A percentile compares a stretch with the other conserved stretches of the same genome.
These are phyloP conservation scores for Andrena praecox DNA, from an alignment of 2,888 invertebrate species.

Conservation along the genomic window DNA sequence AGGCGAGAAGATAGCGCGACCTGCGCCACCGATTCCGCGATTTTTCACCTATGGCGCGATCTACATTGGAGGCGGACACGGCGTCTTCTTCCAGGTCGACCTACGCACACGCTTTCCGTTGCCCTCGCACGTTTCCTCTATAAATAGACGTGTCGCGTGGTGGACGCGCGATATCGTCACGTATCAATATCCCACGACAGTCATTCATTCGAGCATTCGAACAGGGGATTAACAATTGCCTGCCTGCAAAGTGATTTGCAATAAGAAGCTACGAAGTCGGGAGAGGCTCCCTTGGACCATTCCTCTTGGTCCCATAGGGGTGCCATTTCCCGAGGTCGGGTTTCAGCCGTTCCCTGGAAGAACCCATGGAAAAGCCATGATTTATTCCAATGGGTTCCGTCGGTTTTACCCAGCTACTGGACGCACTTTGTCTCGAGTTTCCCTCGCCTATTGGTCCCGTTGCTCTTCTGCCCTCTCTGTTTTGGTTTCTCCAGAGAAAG, in stretches of 20 bases:
- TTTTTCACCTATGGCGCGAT: slow-evolving; percentile 9
- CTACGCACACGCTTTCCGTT: slow-evolving; percentile 34
- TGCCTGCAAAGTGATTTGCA: background rate
- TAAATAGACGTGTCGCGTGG: slow-evolving; percentile 56
- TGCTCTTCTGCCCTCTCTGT: background rate
- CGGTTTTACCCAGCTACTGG: background rate
- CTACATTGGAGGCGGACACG: too few species aligned
- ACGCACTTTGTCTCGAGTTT: slow-evolving; percentile 6
- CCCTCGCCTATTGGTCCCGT: background rate
- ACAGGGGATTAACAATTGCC: too few species aligned
- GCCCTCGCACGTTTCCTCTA: slow-evolving; percentile 48
- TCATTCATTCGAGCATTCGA: background rate
- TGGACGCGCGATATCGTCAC: slow-evolving; percentile 46
- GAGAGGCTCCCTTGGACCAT: background rate
- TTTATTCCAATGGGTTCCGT: slow-evolving; percentile 9
- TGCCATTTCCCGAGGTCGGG: background rate
- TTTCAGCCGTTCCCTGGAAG: background rate
- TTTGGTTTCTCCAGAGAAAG: slow-evolving; percentile 2
- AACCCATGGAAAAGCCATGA: background rate
- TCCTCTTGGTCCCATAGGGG: background rate
- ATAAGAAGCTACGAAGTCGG: background rate
- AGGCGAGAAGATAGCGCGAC: slow-evolving; percentile 23
- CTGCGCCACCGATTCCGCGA: slow-evolving; percentile 2
- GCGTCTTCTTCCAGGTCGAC: background rate
- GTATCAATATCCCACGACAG: slow-evolving; percentile 45